phyloP scores from a whole-genome alignment of 1,140 invertebrate species.

The Dinoponera quadriceps region DNA sequence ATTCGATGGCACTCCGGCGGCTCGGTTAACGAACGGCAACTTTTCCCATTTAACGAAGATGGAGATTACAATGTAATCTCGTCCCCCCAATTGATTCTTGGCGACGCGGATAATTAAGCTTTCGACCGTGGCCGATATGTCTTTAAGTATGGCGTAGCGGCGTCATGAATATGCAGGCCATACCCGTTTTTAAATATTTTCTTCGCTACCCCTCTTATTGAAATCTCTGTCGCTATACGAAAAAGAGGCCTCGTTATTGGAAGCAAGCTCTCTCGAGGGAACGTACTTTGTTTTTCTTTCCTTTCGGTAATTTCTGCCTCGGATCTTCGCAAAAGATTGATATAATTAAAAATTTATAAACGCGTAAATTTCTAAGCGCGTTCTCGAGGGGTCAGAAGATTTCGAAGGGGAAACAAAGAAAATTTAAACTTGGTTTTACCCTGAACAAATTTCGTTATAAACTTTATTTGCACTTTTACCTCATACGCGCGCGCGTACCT shows the following conservation, averaged over 20 bases:
- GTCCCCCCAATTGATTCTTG: conserved; percentile 42
- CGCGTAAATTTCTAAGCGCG: neutral
- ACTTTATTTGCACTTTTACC: neutral
- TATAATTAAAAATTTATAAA: conserved; percentile 22
- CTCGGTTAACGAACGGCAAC: conserved; percentile 65
- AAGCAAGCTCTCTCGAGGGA: conserved; percentile 39
- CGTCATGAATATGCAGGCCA: conserved; percentile 71
- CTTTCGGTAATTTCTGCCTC: conserved; percentile 36
- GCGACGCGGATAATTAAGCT: conserved; percentile 71
- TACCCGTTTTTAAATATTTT: conserved; percentile 64
- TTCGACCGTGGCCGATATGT: conserved; percentile 63
- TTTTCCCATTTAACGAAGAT: conserved; percentile 71
- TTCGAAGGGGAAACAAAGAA: neutral
- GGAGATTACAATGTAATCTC: conserved; percentile 64
- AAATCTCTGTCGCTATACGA: neutral
- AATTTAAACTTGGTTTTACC: neutral
- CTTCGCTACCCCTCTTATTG: neutral
- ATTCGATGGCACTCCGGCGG: conserved; percentile 58
- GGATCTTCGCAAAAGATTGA: neutral
- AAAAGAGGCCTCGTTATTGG: conserved; percentile 38
- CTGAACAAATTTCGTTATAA: conserved; percentile 5
- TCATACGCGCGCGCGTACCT: no score
- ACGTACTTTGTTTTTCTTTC: conserved; percentile 56
- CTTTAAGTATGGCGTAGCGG: conserved; percentile 59
- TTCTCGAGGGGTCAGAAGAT: neutral